Evolutionary conservation across 2,797 vertebrate genomes (phyloP), one percentile per base, ranked within the genome.

Genomic region (Hybognathus amarus): DNA sequence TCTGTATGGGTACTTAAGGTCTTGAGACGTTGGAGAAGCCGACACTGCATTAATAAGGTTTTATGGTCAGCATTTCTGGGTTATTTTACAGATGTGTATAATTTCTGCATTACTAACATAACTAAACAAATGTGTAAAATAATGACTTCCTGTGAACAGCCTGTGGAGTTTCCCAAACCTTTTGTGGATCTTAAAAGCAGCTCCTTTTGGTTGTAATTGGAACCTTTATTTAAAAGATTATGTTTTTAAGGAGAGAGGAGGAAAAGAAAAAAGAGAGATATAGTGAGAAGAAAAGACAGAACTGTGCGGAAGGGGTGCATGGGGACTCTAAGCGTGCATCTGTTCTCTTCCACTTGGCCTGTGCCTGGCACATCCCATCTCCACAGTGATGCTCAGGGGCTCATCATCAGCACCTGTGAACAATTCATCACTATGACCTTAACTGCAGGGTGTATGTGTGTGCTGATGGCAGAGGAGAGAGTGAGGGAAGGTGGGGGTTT

Each of bases 381-480:
- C 92, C 93, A 94, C 86, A 27, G 86, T 87, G 89, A 96, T 95
- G 92, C 91, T 95, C 94, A 92, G 91, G 95, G 94, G 89, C 94
- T 96, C 95, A 93, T 95, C 93, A 94, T 92, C 94, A 93, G 91
- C 95, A 96, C 95, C 95, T 96, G 95, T 94, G 94, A 95, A 95
- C 95, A 95, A 96, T 96, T 96, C 93, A 95, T 96, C 96, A 96
- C 93, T 95, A 94, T 95, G 96, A 94, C 95, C 93, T n/a, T 93
- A 96, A 95, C 93, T 95, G 94, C 93, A 94, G 93, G 94, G 93
- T 93, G 92, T 93, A 92, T 91, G 91, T 85, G 66, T 79, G 52
- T 63, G n/a, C 56, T 54, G 64, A 75, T 38, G 74, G 24, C 38
- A 78, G 77, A 91, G 92, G 91, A 91, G 92, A 91, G 91, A 88